Percentiles rank a stretch among this genome's conserved stretches.
Evolutionary conservation across 2,888 invertebrate species (phyloP).

Genomic region (Pyrochroa serraticornis): DNA sequence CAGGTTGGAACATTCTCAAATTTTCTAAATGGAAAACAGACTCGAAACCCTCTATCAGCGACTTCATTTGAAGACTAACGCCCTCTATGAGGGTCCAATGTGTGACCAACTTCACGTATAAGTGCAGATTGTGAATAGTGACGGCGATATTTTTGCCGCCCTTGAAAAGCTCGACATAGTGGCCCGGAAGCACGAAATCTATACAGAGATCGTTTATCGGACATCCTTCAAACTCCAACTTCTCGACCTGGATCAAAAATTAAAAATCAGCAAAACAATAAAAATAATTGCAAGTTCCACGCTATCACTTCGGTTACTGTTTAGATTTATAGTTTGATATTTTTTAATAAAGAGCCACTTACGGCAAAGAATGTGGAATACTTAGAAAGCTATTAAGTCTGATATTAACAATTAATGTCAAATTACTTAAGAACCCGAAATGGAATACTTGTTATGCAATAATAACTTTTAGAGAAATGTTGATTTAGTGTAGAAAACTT

Average conservation of each 20-base stretch:
- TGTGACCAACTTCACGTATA: slow-evolving; percentile 90
- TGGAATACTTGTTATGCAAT: no score
- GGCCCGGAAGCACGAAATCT: slow-evolving; percentile 96
- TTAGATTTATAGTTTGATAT: no score
- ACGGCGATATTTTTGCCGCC: slow-evolving; percentile 90
- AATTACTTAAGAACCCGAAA: no score
- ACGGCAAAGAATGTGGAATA: no score
- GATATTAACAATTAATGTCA: no score
- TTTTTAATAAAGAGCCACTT: no score
- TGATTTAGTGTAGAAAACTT: no score
- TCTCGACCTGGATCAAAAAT: slow-evolving; percentile 64
- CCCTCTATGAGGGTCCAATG: slow-evolving; percentile 97
- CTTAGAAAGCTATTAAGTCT: no score
- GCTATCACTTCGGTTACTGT: no score
- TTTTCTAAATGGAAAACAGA: slow-evolving; percentile 90
- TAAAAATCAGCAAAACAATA: slow-evolving; percentile 11
- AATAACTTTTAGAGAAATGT: no score
- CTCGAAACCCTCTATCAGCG: slow-evolving; percentile 96
- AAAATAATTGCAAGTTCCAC: slow-evolving; percentile 5
- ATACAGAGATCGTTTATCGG: slow-evolving; percentile 88
- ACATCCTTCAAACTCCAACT: slow-evolving; percentile 87
- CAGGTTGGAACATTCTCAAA: slow-evolving; percentile 92
- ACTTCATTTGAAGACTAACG: slow-evolving; percentile 95
- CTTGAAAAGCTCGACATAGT: slow-evolving; percentile 89
- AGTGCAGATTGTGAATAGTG: slow-evolving; percentile 90